Conservation (phyloP, 2,113 vertebrate genomes). For the Otocyon megalotis region DNA sequence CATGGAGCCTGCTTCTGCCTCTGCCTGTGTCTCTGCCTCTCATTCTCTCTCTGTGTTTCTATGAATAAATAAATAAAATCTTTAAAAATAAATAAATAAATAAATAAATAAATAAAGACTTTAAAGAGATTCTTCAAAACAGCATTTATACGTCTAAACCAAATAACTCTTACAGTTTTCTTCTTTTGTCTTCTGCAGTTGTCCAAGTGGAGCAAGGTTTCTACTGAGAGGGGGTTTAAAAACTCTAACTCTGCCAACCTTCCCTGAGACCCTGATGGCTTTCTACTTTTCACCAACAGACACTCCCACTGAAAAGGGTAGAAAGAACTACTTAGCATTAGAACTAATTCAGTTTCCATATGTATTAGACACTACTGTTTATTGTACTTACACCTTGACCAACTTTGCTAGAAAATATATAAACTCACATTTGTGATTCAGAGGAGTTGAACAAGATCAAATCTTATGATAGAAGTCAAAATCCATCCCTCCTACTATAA, state of each 20-base stretch:
- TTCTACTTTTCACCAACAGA: background rate
- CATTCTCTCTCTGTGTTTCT: too few species aligned
- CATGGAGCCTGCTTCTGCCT: too few species aligned
- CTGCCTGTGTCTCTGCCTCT: too few species aligned
- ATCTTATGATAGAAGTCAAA: background rate
- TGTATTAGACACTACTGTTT: background rate
- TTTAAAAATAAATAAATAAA: too few species aligned
- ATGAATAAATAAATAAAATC: too few species aligned
- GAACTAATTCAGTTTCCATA: background rate
- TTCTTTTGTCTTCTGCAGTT: background rate
- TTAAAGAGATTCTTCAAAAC: background rate
- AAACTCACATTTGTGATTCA: background rate
- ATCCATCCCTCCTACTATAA: background rate
- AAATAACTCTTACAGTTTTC: background rate
- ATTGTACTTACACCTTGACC: background rate
- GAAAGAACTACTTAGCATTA: background rate
- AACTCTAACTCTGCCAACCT: background rate
- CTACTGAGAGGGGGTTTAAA: background rate
- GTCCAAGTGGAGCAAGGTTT: background rate
- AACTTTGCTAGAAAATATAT: conserved; percentile 7
- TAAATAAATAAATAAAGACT: too few species aligned
- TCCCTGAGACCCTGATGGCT: background rate
- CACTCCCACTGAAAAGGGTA: background rate
- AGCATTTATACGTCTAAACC: background rate
- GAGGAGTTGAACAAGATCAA: background rate